Evolutionary conservation across 1,140 invertebrate species (phyloP).

Genomic region (Archegozetes longisetosus): DNA sequence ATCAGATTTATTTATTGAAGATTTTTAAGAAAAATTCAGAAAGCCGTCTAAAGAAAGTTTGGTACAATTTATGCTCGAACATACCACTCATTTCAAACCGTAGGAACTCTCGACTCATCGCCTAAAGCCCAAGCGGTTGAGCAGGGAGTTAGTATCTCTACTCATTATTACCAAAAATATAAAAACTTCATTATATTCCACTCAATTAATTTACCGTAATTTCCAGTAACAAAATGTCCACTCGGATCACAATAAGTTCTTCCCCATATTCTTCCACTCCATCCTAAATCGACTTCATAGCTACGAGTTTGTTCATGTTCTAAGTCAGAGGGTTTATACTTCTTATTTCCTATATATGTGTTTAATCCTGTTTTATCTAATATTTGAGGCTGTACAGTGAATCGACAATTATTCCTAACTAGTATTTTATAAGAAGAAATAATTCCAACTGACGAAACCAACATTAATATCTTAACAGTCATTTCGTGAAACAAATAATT

Average conservation of each 20-base stretch:
- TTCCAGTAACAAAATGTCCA: slow-evolving; percentile 28
- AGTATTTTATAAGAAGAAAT: background rate
- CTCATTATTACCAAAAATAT: too few species aligned
- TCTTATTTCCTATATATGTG: too few species aligned
- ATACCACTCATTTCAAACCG: too few species aligned
- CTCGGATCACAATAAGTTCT: slow-evolving; percentile 28
- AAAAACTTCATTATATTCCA: background rate
- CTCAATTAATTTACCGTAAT: slow-evolving; percentile 24
- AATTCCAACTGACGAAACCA: background rate
- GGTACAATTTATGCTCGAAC: too few species aligned
- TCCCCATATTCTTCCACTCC: slow-evolving; percentile 28
- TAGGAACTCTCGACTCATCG: too few species aligned
- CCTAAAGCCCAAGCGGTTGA: too few species aligned
- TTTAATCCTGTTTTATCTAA: too few species aligned
- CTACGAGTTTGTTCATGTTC: slow-evolving; percentile 24
- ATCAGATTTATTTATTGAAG: too few species aligned
- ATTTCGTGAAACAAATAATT: too few species aligned
- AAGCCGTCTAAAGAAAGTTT: background rate
- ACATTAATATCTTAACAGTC: too few species aligned
- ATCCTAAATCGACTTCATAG: slow-evolving; percentile 13
- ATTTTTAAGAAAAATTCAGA: too few species aligned
- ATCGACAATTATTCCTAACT: slow-evolving; percentile 5
- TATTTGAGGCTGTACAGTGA: slow-evolving; percentile 2
- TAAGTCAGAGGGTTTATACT: slow-evolving; percentile 25
- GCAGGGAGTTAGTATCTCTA: too few species aligned